Base-by-base conservation (phyloP, 1,140 invertebrate genomes). In the Lysiphlebus fabarum region DNA sequence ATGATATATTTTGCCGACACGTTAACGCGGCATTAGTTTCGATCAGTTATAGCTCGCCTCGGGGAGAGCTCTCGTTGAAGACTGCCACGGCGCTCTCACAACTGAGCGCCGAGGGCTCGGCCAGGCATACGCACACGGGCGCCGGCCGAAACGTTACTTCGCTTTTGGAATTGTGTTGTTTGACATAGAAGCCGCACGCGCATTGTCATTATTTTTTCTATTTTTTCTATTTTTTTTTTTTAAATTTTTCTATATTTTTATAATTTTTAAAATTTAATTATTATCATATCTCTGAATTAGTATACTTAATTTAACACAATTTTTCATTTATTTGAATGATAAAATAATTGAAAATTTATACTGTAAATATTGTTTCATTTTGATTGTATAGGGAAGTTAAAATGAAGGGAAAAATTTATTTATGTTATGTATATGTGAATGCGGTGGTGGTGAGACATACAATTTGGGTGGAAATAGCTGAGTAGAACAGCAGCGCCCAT, bases 21-120 rank as follows among this genome's bases (percentile, higher is more conserved):
- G 40, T 53, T 38, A 60, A 55, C 17, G 40, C 62, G 59, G 59
- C 59, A 64, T 64, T 62, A 53, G 59, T 44, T 59, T n/a, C n/a
- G 17, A 26, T 26, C 17, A 26, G 17, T 26, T 1, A 62, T 62
- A 53, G 53, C 59, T 61, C 63, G 63, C 57, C 17, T 26, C 63
- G 63, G 63, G 55, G 56, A 26, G 17, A 64, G 59, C 57, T 64
- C 17, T 26, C 63, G 63, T 62, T 56, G 63, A 62, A 64, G 63
- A 64, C 63, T 64, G 63, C 50, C 63, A 59, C 62, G 58, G 58
- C 58, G 54, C 56, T 63, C 62, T 64, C 45, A 64, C 62, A 59
- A 64, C 62, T 64, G 59, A 64, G 51, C 47, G 47, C 59, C 58
- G 62, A 61, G 56, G 58, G 58, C 50, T 54, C 51, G 17, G 56